These are phyloP conservation scores for Nasua narica DNA, from an alignment of 2,797 vertebrate genomes.

Conservation along the genomic window DNA sequence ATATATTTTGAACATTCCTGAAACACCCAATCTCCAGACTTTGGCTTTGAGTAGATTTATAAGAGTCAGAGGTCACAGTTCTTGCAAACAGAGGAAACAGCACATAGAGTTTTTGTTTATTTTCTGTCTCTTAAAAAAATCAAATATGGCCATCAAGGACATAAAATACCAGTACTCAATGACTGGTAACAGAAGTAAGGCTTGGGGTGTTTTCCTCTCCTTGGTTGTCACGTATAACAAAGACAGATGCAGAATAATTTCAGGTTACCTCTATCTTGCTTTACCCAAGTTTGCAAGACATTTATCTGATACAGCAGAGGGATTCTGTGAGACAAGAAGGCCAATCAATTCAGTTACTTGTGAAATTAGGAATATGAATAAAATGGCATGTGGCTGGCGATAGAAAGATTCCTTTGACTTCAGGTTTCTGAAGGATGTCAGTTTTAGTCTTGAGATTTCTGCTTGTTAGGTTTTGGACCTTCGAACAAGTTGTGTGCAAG, in stretches of 20 bases:
- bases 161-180: conserved; percentile 79
- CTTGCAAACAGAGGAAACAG: conserved; percentile 83
- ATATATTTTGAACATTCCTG: conserved; percentile 78
- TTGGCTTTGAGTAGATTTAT: conserved; percentile 81
- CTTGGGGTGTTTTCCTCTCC: conserved; percentile 74
- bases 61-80: conserved; percentile 81
- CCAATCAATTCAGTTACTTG: neutral
- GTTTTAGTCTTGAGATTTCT: neutral
- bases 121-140: conserved; percentile 83
- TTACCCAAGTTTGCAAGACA: conserved; percentile 24
- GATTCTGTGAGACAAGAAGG: conserved; percentile 42
- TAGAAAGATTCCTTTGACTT: neutral
- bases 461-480: neutral
- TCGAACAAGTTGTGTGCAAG: neutral
- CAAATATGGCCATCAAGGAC: conserved; percentile 74
- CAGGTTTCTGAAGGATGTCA: neutral
- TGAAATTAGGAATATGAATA: neutral
- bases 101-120: conserved; percentile 81
- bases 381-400: neutral
- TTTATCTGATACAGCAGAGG: conserved; percentile 71
- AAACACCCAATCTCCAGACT: conserved; percentile 77
- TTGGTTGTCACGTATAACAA: conserved; percentile 74
- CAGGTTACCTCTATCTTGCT: conserved; percentile 64
- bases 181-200: conserved; percentile 73
- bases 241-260: conserved; percentile 75